These are phyloP conservation scores for Heterotis niloticus DNA, from an alignment of 2,113 vertebrate species.

Conservation along the genomic window DNA sequence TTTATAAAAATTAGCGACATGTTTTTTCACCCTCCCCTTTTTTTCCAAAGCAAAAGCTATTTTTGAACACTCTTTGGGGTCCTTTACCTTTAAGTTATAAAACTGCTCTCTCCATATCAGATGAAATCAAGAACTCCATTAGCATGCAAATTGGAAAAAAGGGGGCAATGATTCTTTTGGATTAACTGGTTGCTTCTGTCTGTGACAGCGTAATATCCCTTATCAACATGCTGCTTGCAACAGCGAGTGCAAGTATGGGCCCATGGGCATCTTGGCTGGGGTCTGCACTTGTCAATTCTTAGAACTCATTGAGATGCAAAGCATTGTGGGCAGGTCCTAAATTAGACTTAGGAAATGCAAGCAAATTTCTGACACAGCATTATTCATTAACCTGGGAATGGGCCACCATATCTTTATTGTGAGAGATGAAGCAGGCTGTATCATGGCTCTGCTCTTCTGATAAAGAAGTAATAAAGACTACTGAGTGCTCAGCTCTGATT, in stretches of 20 bases:
- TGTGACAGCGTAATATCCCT: conserved; percentile 51
- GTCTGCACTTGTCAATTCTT: conserved; percentile 37
- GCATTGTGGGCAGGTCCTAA: conserved; percentile 40
- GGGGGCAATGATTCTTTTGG: conserved; percentile 56
- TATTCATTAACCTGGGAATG: conserved; percentile 34
- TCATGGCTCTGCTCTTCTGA: background rate
- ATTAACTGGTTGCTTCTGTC: conserved; percentile 53
- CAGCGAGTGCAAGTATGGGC: conserved; percentile 33
- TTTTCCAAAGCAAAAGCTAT: conserved; percentile 16
- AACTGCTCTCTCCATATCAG: conserved; percentile 46
- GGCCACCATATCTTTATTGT: background rate
- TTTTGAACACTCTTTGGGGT: conserved; percentile 24
- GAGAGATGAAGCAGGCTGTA: background rate
- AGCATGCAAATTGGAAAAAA: conserved; percentile 66
- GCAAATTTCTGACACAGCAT: conserved; percentile 44
- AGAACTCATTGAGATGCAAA: conserved; percentile 47
- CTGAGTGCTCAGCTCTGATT: background rate
- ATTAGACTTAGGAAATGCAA: conserved; percentile 46
- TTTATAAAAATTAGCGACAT: conserved; percentile 11
- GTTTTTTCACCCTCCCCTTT: conserved; percentile 1
- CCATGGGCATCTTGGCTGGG: conserved; percentile 34
- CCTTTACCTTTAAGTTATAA: conserved; percentile 45
- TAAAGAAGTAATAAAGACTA: background rate
- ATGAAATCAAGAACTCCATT: conserved; percentile 59
- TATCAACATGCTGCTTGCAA: conserved; percentile 47